Evolutionary conservation across 2,113 vertebrate genomes (phyloP).

Genomic region (Dicaeum eximium): DNA sequence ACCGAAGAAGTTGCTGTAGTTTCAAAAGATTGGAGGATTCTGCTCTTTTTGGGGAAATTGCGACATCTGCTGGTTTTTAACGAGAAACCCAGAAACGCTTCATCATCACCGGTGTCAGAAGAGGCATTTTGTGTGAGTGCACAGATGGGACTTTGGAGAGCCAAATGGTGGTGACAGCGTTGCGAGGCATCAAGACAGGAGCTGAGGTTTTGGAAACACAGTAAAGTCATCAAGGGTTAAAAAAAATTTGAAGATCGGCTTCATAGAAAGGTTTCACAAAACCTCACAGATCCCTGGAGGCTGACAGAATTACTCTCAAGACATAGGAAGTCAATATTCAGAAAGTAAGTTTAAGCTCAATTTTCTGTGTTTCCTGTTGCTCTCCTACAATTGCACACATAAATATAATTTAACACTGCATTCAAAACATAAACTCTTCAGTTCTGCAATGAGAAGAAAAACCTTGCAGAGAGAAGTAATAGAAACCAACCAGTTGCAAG

Average conservation of each 20-base stretch:
- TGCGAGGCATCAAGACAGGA: not conserved
- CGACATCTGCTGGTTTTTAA: constrained; percentile 65
- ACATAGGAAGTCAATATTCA: not conserved
- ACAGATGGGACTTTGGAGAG: not conserved
- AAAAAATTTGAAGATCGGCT: not conserved
- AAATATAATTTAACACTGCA: not conserved
- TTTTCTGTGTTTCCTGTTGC: not conserved
- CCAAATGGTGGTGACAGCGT: not conserved
- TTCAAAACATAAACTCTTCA: not conserved
- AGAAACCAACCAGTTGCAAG: not conserved
- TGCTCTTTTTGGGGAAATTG: constrained; percentile 51
- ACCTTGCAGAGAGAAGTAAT: not conserved
- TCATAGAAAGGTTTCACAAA: not conserved
- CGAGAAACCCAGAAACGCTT: not conserved
- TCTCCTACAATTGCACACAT: not conserved
- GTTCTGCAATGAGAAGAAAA: not conserved
- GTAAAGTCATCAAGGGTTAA: not conserved
- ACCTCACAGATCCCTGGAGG: not conserved
- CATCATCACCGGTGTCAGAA: not conserved
- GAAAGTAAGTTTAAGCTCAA: not conserved
- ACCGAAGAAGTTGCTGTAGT: not conserved
- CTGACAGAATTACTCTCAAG: not conserved
- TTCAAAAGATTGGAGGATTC: not conserved
- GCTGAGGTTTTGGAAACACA: not conserved
- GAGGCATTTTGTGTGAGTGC: not conserved